These are phyloP conservation scores for Rotaria socialis DNA, from an alignment of 2,888 invertebrate genomes.

Conservation along the genomic window DNA sequence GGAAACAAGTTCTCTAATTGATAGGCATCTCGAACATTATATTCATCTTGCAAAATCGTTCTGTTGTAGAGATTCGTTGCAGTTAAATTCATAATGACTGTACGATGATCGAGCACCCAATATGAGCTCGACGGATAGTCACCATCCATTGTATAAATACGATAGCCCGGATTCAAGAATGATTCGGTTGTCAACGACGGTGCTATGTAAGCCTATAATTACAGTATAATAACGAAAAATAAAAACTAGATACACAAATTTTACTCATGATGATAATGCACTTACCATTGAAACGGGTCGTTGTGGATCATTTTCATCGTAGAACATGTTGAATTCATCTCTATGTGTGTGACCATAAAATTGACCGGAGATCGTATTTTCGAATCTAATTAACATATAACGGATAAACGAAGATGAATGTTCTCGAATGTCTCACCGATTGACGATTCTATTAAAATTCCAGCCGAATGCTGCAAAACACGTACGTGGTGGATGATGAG, in stretches of 20 bases:
- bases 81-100: no score
- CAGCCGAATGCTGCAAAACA: slow-evolving; percentile 76
- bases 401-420: no score
- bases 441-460: slow-evolving; percentile 65
- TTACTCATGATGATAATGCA: not conserved
- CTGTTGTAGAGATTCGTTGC: no score
- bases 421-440: slow-evolving; percentile 50
- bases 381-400: slow-evolving; percentile 52
- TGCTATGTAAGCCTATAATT: slow-evolving; percentile 62
- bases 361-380: slow-evolving; percentile 69
- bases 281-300: slow-evolving; percentile 34
- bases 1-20: slow-evolving; percentile 38
- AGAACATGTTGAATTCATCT: slow-evolving; percentile 81
- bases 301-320: slow-evolving; percentile 36
- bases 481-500: slow-evolving; percentile 73
- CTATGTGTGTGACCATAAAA: slow-evolving; percentile 87
- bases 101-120: slow-evolving; percentile 1
- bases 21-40: slow-evolving; percentile 11
- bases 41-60: no score
- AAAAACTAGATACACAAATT: no score
- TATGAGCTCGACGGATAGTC: slow-evolving; percentile 60
- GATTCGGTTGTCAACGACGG: slow-evolving; percentile 74
- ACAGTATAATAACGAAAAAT: no score
- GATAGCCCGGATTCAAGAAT: slow-evolving; percentile 78
- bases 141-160: slow-evolving; percentile 90